Percentiles rank a stretch among this genome's conserved stretches.
Conservation (phyloP, 2,888 invertebrate species). For the Xanthia togata region DNA sequence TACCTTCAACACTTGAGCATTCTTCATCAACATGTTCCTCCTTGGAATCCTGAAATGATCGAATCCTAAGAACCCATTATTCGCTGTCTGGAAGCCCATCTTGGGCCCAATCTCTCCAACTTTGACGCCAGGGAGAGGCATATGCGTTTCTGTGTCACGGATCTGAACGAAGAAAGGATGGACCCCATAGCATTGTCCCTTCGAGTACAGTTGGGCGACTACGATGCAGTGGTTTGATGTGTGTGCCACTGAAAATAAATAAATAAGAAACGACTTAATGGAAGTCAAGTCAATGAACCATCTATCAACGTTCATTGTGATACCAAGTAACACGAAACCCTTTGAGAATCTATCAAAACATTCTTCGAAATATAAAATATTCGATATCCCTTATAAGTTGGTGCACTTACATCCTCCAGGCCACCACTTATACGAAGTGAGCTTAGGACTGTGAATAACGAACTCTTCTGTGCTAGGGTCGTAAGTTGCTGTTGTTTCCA, state of each 20-base stretch:
- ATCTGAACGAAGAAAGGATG: constrained; percentile 98
- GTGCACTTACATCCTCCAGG: constrained; percentile 95
- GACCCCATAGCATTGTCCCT: constrained; percentile 95
- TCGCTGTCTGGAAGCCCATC: constrained; percentile 96
- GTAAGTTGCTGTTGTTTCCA: constrained; percentile 98
- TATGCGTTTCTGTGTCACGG: constrained; percentile 95
- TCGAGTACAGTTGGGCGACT: constrained; percentile 95
- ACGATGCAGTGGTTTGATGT: constrained; percentile 97
- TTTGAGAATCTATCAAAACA: background rate
- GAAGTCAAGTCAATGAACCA: background rate
- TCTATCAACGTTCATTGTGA: background rate
- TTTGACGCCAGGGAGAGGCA: constrained; percentile 95
- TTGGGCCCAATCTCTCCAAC: constrained; percentile 98
- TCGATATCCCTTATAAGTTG: background rate
- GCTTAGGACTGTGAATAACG: constrained; percentile 95
- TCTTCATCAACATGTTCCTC: constrained; percentile 97
- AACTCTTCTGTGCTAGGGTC: constrained; percentile 96
- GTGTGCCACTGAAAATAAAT: constrained; percentile 94
- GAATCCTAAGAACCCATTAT: constrained; percentile 97
- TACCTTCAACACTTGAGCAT: constrained; percentile 93
- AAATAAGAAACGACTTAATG: background rate
- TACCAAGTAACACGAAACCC: background rate
- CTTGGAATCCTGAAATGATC: constrained; percentile 96
- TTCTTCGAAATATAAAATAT: constrained; percentile 1
- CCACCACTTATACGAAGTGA: constrained; percentile 99